Evolutionary conservation across 2,888 invertebrate genomes (phyloP).

Genomic region (Chloromyia formosa): DNA sequence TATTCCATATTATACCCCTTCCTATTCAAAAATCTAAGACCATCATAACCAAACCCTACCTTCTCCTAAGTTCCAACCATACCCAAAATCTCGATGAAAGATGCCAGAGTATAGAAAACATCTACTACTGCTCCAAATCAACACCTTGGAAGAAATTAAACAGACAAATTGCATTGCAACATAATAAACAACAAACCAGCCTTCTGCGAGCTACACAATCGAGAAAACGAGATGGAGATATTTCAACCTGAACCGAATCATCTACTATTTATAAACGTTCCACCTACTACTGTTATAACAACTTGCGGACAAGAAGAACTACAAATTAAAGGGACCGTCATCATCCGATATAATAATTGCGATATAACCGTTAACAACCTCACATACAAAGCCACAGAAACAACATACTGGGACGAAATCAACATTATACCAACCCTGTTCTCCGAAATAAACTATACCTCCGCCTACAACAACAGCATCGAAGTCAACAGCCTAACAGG

Average conservation of each 20-base stretch:
- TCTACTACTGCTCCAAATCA: background rate
- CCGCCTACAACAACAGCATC: background rate
- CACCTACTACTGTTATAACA: background rate
- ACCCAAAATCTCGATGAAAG: background rate
- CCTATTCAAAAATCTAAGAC: background rate
- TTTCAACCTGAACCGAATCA: slow-evolving; percentile 3
- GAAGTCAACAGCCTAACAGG: background rate
- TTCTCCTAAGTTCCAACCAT: background rate
- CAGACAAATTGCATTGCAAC: slow-evolving; percentile 8
- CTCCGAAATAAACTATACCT: slow-evolving; percentile 20
- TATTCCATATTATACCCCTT: slow-evolving; percentile 9
- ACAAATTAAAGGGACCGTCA: background rate
- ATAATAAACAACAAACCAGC: slow-evolving; percentile 15
- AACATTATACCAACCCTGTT: slow-evolving; percentile 1
- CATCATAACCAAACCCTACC: no score
- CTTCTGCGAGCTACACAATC: background rate
- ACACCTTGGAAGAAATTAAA: background rate
- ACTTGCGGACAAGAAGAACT: background rate
- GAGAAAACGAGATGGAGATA: background rate
- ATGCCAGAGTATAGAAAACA: background rate
- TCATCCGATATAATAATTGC: background rate
- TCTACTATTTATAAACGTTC: background rate
- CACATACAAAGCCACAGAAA: background rate
- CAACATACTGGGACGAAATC: background rate
- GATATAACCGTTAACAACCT: background rate